Conservation (phyloP, 1,140 invertebrate species). For the Bursaphelenchus mucronatus region DNA sequence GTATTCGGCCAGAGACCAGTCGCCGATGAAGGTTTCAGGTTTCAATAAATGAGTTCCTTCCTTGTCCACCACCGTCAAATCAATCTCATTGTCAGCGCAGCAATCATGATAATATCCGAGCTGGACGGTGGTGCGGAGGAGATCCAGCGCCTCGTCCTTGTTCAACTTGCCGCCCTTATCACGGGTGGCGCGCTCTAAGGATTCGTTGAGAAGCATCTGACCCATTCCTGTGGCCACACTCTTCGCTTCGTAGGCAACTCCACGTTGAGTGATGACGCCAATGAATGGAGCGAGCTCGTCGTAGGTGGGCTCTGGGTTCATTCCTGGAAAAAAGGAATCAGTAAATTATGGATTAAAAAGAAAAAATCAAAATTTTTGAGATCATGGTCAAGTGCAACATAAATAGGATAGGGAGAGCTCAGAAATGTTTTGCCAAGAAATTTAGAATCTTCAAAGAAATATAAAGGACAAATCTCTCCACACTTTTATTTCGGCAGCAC, state of each 20-base stretch:
- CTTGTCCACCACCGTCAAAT: slow-evolving; percentile 36
- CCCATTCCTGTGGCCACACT: slow-evolving; percentile 55
- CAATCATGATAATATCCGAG: slow-evolving; percentile 48
- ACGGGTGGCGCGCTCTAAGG: slow-evolving; percentile 39
- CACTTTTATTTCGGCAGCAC: neutral
- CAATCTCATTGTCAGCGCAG: slow-evolving; percentile 42
- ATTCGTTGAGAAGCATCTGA: slow-evolving; percentile 46
- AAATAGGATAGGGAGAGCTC: slow-evolving; percentile 2
- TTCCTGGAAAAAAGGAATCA: slow-evolving; percentile 32
- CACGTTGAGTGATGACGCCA: slow-evolving; percentile 54
- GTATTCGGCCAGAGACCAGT: slow-evolving; percentile 49
- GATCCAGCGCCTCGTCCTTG: slow-evolving; percentile 40
- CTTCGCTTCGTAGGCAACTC: slow-evolving; percentile 49
- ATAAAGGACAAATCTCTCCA: neutral
- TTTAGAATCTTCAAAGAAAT: neutral
- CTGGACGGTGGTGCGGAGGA: slow-evolving; percentile 35
- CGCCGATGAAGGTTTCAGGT: slow-evolving; percentile 41
- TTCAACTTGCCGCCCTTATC: slow-evolving; percentile 29
- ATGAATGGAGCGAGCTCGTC: slow-evolving; percentile 54
- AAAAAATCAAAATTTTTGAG: slow-evolving; percentile 7
- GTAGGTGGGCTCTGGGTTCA: slow-evolving; percentile 48
- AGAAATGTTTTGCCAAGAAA: slow-evolving; percentile 3
- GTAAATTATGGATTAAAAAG: neutral
- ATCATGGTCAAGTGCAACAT: neutral
- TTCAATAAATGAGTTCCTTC: slow-evolving; percentile 31